phyloP scores from a whole-genome alignment of 2,113 vertebrate genomes.

The Gnathonemus longibarbis region DNA sequence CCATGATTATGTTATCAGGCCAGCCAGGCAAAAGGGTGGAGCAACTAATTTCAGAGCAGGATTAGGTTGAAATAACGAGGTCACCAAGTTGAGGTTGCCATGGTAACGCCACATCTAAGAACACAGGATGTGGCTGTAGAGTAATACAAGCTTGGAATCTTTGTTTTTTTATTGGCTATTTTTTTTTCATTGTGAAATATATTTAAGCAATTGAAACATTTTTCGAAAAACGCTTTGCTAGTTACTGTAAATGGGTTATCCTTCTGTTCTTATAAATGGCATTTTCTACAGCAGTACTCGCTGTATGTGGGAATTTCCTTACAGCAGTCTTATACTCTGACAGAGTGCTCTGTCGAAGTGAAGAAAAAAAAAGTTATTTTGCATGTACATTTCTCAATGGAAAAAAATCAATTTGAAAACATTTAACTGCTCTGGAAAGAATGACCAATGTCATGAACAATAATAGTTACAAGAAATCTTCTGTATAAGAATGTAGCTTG shows the following conservation, averaged over 20 bases:
- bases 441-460: background rate
- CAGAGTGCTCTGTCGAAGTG: background rate
- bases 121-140: constrained; percentile 90
- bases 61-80: constrained; percentile 99
- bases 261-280: background rate
- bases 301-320: background rate
- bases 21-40: constrained; percentile 99
- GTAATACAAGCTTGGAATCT: constrained; percentile 35
- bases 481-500: background rate
- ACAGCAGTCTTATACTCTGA: background rate
- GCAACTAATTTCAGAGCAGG: constrained; percentile 98
- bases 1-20: constrained; percentile 99
- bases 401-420: background rate
- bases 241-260: background rate
- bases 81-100: constrained; percentile 99
- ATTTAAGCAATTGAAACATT: background rate
- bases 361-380: background rate
- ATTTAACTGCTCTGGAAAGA: background rate
- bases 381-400: background rate
- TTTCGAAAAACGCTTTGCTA: background rate
- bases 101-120: constrained; percentile 98
- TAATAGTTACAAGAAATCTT: background rate
- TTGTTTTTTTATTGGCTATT: background rate
- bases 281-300: background rate
- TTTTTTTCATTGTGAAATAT: background rate